Evolutionary conservation across 2,888 invertebrate species (phyloP).

Genomic region (Nasonia oneida): DNA sequence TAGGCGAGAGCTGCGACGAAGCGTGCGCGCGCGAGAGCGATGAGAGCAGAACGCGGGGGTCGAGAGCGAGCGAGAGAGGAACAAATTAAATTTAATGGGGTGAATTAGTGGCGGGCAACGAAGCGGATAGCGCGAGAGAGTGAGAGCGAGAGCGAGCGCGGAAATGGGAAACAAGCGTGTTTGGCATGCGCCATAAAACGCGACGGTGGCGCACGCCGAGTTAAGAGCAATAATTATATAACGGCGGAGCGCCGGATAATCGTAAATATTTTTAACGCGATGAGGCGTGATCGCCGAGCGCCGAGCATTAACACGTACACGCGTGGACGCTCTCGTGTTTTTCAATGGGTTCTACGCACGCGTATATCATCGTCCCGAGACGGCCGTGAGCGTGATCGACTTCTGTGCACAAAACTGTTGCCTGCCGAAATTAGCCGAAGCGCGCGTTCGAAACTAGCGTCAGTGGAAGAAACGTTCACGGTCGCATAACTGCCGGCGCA

Average conservation of each 20-base stretch:
- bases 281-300: conserved; percentile 33
- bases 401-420: too few species aligned
- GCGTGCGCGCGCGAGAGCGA: too few species aligned
- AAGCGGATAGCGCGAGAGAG: conserved; percentile 48
- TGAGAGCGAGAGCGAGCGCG: conserved; percentile 1
- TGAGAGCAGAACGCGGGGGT: background rate
- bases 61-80: conserved; percentile 57
- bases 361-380: too few species aligned
- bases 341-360: background rate
- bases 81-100: conserved; percentile 77
- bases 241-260: conserved; percentile 43
- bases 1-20: background rate
- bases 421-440: too few species aligned
- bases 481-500: background rate
- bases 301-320: conserved; percentile 44
- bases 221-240: conserved; percentile 59
- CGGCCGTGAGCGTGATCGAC: too few species aligned
- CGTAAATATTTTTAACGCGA: conserved; percentile 56
- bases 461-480: too few species aligned
- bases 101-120: conserved; percentile 73
- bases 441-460: too few species aligned
- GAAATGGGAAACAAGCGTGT: conserved; percentile 65
- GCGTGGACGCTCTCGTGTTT: background rate
- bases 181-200: conserved; percentile 61
- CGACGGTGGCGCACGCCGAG: conserved; percentile 34